phyloP scores from a whole-genome alignment of 1,140 invertebrate genomes.

The Micrasema minimum region DNA sequence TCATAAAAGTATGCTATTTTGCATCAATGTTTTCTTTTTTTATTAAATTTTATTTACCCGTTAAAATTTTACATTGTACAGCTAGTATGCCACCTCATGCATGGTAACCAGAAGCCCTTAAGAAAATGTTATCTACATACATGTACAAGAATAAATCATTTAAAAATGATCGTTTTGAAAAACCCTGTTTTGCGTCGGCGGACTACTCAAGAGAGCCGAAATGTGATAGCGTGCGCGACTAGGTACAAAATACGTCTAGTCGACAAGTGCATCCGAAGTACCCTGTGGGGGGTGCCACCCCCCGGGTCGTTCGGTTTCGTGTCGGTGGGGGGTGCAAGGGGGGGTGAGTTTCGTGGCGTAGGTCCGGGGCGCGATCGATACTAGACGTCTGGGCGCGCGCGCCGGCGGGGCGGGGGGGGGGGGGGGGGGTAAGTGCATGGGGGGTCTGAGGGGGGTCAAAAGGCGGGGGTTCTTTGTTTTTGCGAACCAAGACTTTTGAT shows the following conservation, averaged over 20 bases:
- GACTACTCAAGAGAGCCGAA: conserved; percentile 50
- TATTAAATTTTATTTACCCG: too few species aligned
- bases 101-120: too few species aligned
- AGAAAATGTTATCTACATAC: too few species aligned
- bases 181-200: background rate
- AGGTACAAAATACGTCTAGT: conserved; percentile 52
- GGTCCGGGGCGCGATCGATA: conserved; percentile 53
- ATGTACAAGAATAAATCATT: too few species aligned
- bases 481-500: conserved; percentile 29
- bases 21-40: too few species aligned
- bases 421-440: conserved; percentile 18
- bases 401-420: conserved; percentile 36
- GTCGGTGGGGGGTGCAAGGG: conserved; percentile 5
- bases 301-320: background rate
- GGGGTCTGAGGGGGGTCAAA: conserved; percentile 25
- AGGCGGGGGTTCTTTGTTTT: conserved; percentile 33
- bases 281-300: background rate
- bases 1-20: too few species aligned
- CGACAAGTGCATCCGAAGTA: conserved; percentile 50
- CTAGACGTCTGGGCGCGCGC: conserved; percentile 43
- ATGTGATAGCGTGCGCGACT: conserved; percentile 53
- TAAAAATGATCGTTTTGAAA: too few species aligned
- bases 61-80: too few species aligned
- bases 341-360: conserved; percentile 44
- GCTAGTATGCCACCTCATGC: too few species aligned